Conservation (phyloP, 1,140 invertebrate species). For the Trichonephila clavata region DNA sequence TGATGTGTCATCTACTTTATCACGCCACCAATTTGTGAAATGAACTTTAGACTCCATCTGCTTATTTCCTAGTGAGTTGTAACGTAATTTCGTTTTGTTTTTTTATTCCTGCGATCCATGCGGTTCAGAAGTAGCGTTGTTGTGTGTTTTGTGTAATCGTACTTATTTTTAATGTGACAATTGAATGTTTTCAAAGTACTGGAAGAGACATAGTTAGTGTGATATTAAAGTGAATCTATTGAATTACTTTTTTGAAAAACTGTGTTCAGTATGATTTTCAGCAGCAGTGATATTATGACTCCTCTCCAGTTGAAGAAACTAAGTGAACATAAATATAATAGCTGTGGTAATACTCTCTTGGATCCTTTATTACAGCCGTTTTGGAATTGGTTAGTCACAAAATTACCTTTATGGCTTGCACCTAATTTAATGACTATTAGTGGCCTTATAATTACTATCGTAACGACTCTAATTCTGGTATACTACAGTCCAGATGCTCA, state of each 20-base stretch:
- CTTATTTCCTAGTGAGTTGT: slow-evolving; percentile 31
- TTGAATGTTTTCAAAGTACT: background rate
- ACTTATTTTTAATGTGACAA: background rate
- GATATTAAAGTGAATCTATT: background rate
- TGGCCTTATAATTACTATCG: slow-evolving; percentile 95
- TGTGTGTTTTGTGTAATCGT: background rate
- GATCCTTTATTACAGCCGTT: slow-evolving; percentile 95
- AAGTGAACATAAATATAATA: slow-evolving; percentile 97
- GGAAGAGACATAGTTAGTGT: background rate
- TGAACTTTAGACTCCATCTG: slow-evolving; percentile 57
- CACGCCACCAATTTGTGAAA: slow-evolving; percentile 42
- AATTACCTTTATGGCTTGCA: slow-evolving; percentile 95
- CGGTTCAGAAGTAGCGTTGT: background rate
- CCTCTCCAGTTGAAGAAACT: slow-evolving; percentile 88
- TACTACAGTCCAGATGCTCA: slow-evolving; percentile 91
- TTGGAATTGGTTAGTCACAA: slow-evolving; percentile 97
- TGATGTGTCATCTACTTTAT: slow-evolving; percentile 41
- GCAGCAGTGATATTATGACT: slow-evolving; percentile 81
- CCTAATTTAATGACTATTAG: slow-evolving; percentile 98
- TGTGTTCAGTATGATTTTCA: slow-evolving; percentile 69
- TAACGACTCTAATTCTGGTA: slow-evolving; percentile 94
- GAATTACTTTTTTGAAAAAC: background rate
- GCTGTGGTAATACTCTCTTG: slow-evolving; percentile 90
- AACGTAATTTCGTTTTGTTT: slow-evolving; percentile 1
- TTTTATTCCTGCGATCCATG: background rate